Conservation (phyloP, 2,797 vertebrate species). For the Coccyzus lansbergi region DNA sequence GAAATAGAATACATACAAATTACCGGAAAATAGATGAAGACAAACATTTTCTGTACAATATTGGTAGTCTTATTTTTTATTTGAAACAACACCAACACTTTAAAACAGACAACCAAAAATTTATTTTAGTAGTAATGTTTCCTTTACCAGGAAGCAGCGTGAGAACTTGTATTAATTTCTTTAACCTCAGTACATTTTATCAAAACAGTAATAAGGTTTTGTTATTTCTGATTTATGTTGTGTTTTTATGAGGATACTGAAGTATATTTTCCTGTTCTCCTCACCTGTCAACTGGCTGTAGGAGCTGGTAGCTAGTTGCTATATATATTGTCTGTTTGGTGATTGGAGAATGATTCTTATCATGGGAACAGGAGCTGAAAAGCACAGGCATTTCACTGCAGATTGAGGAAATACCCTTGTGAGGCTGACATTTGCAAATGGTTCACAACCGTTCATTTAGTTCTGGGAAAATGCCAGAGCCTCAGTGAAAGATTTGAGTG, state of each 20-base stretch:
- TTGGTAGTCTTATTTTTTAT: not conserved
- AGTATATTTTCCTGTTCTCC: not conserved
- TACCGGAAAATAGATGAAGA: not conserved
- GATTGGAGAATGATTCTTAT: not conserved
- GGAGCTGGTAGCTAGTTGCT: not conserved
- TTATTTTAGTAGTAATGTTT: not conserved
- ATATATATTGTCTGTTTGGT: not conserved
- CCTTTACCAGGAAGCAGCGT: not conserved
- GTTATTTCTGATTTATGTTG: not conserved
- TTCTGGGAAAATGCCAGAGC: not conserved
- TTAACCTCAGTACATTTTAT: not conserved
- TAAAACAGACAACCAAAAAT: accelerated
- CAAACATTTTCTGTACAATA: not conserved
- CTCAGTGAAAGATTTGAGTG: not conserved
- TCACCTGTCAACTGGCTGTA: not conserved
- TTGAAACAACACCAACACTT: not conserved
- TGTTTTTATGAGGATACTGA: not conserved
- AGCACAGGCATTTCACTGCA: not conserved
- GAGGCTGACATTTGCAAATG: not conserved
- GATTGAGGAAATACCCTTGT: not conserved
- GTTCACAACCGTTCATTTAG: not conserved
- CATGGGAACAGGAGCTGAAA: not conserved
- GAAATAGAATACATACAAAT: not conserved
- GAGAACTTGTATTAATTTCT: not conserved
- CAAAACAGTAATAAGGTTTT: not conserved